Base-by-base conservation (phyloP, 2,797 vertebrate species). In the Ctenosaura bakeri region DNA sequence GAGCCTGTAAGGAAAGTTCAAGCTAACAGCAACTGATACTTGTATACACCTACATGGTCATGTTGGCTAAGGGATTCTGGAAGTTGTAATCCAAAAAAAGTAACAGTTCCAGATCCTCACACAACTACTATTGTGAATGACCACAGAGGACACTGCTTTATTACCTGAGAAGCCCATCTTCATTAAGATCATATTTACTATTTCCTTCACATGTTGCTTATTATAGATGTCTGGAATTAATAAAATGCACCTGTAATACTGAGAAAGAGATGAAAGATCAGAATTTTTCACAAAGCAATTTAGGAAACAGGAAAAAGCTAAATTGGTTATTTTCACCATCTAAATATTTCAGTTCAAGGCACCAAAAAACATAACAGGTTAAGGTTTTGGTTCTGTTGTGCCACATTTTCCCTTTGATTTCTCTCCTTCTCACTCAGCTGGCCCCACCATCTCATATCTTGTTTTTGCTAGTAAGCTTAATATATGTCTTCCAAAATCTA, bases 181-280 rank as follows among this genome's bases (percentile, higher is more conserved):
- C 94, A 98, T 97, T 82, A 99, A 97, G 90, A 99, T 97, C 98
- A 99, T 98, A 96, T 98, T 98, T 86, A 99, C 98, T 88, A 99
- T 87, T 92, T 99, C 98, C 95, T 99, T 99, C 92, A 99, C 97
- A 0, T 99, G 99, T 83, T 98, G 98, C 86, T 99, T 98, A 95
- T 99, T 99, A 95, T 99, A 99, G 94, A 99, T 99, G 93, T 99
- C 98, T 71, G 99, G 98, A 90, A 99, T 98, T 92, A 99, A 95
- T 83, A 99, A 96, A 96, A 99, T 99, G 96, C 99, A 99, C 90
- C 99, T 98, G 95, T 99, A 99, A 97, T 99, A 99, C 99, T 99
- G 90, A 88, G 91, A 87, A 94, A 91, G 59, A 94, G 91, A 0
- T 89, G 52, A 42, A 78, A 92, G 90, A 88, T 92, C 90, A 92